Evolutionary conservation across 2,888 invertebrate genomes (phyloP), one percentile per base, ranked within the genome.

Genomic region (Schrankia costaestrigalis): DNA sequence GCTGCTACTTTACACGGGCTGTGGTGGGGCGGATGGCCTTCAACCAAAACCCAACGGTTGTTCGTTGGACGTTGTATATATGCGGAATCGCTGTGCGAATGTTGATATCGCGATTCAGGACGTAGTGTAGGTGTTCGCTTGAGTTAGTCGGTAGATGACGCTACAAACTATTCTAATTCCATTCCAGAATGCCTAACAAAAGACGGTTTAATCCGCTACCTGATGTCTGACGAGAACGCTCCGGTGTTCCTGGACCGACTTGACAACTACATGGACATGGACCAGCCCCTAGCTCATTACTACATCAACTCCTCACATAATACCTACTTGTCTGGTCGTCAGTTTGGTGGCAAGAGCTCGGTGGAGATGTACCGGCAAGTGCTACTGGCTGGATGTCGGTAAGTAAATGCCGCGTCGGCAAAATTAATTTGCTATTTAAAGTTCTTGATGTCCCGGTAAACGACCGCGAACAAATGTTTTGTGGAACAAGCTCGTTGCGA

Each of bases 151-250:
- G n/a, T n/a, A n/a, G n/a, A n/a, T n/a, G n/a, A n/a, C n/a, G n/a
- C n/a, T n/a, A n/a, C n/a, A n/a, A n/a, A n/a, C n/a, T n/a, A n/a
- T n/a, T n/a, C n/a, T n/a, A n/a, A n/a, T n/a, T n/a, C n/a, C n/a
- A n/a, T 23, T 79, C 31, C 79, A 95, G 95, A 92, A 76, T 91
- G 93, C 76, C 88, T 99, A 53, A 95, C 96, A 41, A 94, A 98
- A 78, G 98, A 99, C 80, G 99, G 99, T 19, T 92, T 99, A 57
- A 97, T 98, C 81, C 93, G 98, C 41, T 99, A 99, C 89, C 91
- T 99, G 53, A 99, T 99, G 98, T 99, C 99, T 0, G 99, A 99
- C 78, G 99, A 99, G 86, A 99, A 99, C 87, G 98, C 99, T 0
- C 99, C 99, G 0, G 99, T 99, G 47, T 99, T 99, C 86, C 90